Evolutionary conservation across 2,113 vertebrate species (phyloP).

Genomic region (Dolichallabes microphthalmus): DNA sequence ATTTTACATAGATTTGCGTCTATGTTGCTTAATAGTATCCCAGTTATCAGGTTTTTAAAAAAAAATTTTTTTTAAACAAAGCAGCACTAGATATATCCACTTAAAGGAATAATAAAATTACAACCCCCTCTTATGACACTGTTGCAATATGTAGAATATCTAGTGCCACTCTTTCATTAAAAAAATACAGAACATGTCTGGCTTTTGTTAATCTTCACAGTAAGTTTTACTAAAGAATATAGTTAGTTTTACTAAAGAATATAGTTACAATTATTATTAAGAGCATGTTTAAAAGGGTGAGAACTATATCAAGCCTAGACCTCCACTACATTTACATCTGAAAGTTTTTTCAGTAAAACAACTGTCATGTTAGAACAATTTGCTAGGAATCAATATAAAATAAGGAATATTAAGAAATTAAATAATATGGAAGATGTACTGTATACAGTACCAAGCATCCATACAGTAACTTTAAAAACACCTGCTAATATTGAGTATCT

Average conservation of each 20-base stretch:
- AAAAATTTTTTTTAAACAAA: not conserved
- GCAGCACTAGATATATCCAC: not conserved
- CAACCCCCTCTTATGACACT: not conserved
- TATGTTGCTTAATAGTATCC: not conserved
- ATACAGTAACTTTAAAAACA: too few relatives aligned
- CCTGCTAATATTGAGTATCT: too few relatives aligned
- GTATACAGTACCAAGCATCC: too few relatives aligned
- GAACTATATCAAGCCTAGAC: not conserved
- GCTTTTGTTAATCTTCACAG: not conserved
- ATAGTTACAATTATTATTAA: not conserved
- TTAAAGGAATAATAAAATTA: not conserved
- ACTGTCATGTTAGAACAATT: not conserved
- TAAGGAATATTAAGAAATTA: not conserved
- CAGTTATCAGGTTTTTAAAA: not conserved
- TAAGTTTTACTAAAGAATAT: not conserved
- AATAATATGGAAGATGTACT: not conserved
- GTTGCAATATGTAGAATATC: not conserved
- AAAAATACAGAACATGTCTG: not conserved
- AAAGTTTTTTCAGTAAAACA: slow-evolving; percentile 22
- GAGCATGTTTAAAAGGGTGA: not conserved
- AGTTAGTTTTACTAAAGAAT: not conserved
- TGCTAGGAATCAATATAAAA: slow-evolving; percentile 9
- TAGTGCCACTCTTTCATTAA: not conserved
- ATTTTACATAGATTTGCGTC: too few relatives aligned
- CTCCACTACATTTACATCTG: not conserved